phyloP scores from a whole-genome alignment of 2,888 invertebrate genomes.

The Notocelia uddmanniana region DNA sequence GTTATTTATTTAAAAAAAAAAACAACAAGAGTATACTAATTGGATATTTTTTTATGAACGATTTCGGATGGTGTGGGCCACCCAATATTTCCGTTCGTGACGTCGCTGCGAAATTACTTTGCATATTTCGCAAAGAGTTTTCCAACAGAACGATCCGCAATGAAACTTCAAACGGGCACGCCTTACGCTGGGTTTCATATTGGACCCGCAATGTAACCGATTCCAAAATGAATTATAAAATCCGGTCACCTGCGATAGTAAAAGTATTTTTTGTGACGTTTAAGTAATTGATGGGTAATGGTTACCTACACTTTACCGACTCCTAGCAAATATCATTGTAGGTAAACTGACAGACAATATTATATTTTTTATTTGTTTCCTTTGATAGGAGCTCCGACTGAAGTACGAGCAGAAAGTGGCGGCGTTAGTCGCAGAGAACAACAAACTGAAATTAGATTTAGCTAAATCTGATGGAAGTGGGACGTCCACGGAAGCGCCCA shows the following conservation, averaged over 20 bases:
- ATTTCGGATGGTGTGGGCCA: neutral
- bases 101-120: constrained; percentile 40
- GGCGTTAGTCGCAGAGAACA: constrained; percentile 84
- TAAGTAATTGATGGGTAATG: neutral
- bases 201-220: neutral
- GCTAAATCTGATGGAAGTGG: constrained; percentile 20
- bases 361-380: constrained; percentile 4
- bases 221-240: neutral
- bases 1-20: too few relatives aligned
- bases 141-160: constrained; percentile 28
- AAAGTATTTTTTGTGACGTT: neutral
- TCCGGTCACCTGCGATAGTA: neutral
- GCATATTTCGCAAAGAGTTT: constrained; percentile 41
- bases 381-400: constrained; percentile 85
- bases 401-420: constrained; percentile 89
- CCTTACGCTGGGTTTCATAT: too few relatives aligned
- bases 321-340: neutral
- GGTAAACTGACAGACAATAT: too few relatives aligned
- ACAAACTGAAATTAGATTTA: constrained; percentile 55
- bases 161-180: constrained; percentile 19
- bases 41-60: neutral
- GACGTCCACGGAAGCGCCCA: constrained; percentile 15
- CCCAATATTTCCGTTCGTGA: constrained; percentile 30
- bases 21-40: too few relatives aligned
- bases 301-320: too few relatives aligned